Percentiles rank a stretch among this genome's conserved stretches.
phyloP scores from a whole-genome alignment of 2,113 vertebrate genomes.

The Planiliza haematocheilus region DNA sequence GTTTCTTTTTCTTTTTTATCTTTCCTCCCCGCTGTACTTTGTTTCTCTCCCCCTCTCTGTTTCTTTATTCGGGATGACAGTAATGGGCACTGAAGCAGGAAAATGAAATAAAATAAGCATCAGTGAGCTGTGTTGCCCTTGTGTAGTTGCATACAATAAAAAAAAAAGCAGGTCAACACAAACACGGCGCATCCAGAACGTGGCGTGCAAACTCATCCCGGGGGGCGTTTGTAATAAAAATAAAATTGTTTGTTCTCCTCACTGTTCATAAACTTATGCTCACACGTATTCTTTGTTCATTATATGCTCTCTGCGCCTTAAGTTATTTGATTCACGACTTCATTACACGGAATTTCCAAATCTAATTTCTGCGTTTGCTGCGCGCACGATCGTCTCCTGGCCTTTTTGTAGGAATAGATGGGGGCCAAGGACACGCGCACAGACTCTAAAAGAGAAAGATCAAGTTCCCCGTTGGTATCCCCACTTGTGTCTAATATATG shows the following conservation, averaged over 20 bases:
- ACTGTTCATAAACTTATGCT: slow-evolving; percentile 11
- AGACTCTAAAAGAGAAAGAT: slow-evolving; percentile 35
- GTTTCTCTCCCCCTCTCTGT: slow-evolving; percentile 7
- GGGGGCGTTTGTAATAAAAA: slow-evolving; percentile 13
- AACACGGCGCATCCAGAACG: slow-evolving; percentile 5
- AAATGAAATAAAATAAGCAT: slow-evolving; percentile 61
- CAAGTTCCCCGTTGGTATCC: slow-evolving; percentile 36
- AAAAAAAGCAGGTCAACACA: slow-evolving; percentile 42
- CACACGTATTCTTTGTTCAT: background rate
- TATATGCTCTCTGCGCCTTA: background rate
- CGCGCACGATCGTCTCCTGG: rapidly evolving
- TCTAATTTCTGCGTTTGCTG: slow-evolving; percentile 4
- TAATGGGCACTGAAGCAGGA: slow-evolving; percentile 63
- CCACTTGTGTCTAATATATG: slow-evolving; percentile 68
- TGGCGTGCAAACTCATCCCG: slow-evolving; percentile 17
- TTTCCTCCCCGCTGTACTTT: background rate
- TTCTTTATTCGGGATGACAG: slow-evolving; percentile 63
- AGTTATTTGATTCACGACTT: slow-evolving; percentile 2
- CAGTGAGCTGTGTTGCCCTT: slow-evolving; percentile 44
- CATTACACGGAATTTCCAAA: slow-evolving; percentile 18
- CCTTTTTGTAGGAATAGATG: slow-evolving; percentile 5
- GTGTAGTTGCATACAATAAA: slow-evolving; percentile 27
- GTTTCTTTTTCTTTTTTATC: background rate
- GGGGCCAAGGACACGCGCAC: background rate
- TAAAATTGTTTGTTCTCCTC: slow-evolving; percentile 25